These are phyloP conservation scores for Vultur gryphus DNA, from an alignment of 2,797 vertebrate genomes.

Conservation along the genomic window DNA sequence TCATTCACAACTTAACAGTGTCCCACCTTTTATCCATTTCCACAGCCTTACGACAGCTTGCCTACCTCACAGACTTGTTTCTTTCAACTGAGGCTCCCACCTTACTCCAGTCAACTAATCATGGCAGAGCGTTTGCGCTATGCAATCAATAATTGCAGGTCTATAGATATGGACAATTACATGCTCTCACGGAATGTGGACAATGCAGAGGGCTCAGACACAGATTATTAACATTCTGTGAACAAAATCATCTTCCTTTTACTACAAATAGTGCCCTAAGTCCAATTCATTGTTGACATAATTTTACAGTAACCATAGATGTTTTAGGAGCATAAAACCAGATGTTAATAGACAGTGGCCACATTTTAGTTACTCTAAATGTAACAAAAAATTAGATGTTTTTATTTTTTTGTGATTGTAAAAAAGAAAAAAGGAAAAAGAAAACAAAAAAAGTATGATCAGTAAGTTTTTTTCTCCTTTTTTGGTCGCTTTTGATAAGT, in stretches of 20 bases:
- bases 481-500: slow-evolving; percentile 80
- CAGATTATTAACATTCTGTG: slow-evolving; percentile 76
- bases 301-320: slow-evolving; percentile 74
- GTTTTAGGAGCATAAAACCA: slow-evolving; percentile 73
- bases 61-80: slow-evolving; percentile 88
- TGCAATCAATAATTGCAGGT: slow-evolving; percentile 86
- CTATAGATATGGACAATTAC: slow-evolving; percentile 87
- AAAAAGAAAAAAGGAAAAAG: slow-evolving; percentile 70
- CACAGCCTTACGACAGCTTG: slow-evolving; percentile 84
- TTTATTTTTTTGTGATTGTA: slow-evolving; percentile 86
- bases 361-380: slow-evolving; percentile 79
- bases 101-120: slow-evolving; percentile 81
- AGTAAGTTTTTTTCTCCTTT: slow-evolving; percentile 68
- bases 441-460: slow-evolving; percentile 68
- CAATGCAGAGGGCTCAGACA: slow-evolving; percentile 84
- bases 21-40: slow-evolving; percentile 45
- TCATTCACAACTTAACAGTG: background rate
- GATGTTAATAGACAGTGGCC: slow-evolving; percentile 71
- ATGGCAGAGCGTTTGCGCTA: slow-evolving; percentile 86
- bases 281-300: slow-evolving; percentile 48
- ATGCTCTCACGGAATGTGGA: slow-evolving; percentile 85
- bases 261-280: slow-evolving; percentile 40
- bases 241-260: slow-evolving; percentile 49
- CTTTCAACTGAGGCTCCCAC: slow-evolving; percentile 84
- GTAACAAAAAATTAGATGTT: slow-evolving; percentile 79